Base-by-base conservation (phyloP, 2,888 invertebrate species). In the Gisinianus flammeolus region DNA sequence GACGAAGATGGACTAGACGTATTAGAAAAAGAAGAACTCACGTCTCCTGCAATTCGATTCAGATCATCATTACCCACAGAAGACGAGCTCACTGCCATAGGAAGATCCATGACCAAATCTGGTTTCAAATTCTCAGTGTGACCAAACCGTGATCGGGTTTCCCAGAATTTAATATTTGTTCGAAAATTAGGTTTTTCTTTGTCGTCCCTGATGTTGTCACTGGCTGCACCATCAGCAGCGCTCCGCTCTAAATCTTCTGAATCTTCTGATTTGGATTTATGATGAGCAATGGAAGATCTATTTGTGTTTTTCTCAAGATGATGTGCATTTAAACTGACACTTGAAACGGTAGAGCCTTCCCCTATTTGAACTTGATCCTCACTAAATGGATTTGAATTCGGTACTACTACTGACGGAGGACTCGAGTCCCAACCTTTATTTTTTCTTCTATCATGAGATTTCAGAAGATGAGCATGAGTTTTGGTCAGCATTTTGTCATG, bases 31-130 rank as follows among this genome's bases (percentile, higher is more conserved):
- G 62, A 31, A 28, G 35, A 54, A 3, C 28, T 26, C 16, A 16
- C n/a, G 16, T 22, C 28, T 1, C 31, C 69, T 24, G 33, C 22
- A 66, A 24, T 35, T 30, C 22, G 56, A 54, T 69, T 22, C 6
- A 44, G 16, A 70, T 54, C 76, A n/a, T 73, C 76, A 35, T 67
- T 22, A 0, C 73, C n/a, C 16, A 3, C 67, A 67, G 28, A 54
- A 3, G 44, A 44, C n/a, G n/a, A 10, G 35, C 19, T 69, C 31
- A 33, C 80, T 86, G 87, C 86, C 16, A 91, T 88, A n/a, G 94
- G 94, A 84, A 94, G 88, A 87, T 93, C 94, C 91, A 94, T 92
- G 82, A 94, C 94, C 78, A 94, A 89, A 88, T 94, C 94, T 1
- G 94, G 94, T 35, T 94, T 91, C 84, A 28, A 44, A 62, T 44